Base-by-base conservation (phyloP, 1,140 invertebrate species). In the Bathynomus jamesi region DNA sequence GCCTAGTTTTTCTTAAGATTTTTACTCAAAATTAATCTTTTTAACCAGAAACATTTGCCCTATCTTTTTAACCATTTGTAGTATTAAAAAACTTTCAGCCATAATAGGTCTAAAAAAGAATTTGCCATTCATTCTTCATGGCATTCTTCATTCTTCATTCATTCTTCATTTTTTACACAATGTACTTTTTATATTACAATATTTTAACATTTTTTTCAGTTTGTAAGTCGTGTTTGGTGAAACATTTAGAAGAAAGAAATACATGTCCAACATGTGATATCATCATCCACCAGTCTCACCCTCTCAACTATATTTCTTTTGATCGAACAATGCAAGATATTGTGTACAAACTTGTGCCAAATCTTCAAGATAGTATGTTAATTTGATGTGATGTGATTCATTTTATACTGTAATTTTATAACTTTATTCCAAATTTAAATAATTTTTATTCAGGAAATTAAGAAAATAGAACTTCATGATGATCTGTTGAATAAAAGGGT, bases 241-340 rank as follows among this genome's bases (percentile, higher is more conserved):
- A 98, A 82, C 94, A 98, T 84, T 85, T 98, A 69, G 95, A 98
- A 82, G 95, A 96, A 80, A 95, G 95, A 80, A 97, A 98, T 82
- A 95, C 93, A 24, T 98, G 96, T 85, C 96, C 96, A 79, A 92
- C 92, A 85, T 99, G 95, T 85, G 90, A 92, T 82, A 94, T 94
- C 80, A 93, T 97, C 61, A 97, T 98, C 78, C 95, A 99, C 83
- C 95, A 99, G 81, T 97, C 94, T 8, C 95, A 98, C 85, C 95
- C 95, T 17, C 84, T 98, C 53, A 92, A 97, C 80, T 96, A 98
- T 79, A 96, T 98, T 78, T 95, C 94, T 81, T 96, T 96, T 84
- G 96, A 99, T 84, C 87, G 96, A 78, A 98, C 95, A 71, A 94
- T 99, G 91, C 96, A 99, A 83, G 95, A 98, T 85, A 96, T 99